Evolutionary conservation across 2,888 invertebrate genomes (phyloP).

Genomic region (Coleophora flavipennella): DNA sequence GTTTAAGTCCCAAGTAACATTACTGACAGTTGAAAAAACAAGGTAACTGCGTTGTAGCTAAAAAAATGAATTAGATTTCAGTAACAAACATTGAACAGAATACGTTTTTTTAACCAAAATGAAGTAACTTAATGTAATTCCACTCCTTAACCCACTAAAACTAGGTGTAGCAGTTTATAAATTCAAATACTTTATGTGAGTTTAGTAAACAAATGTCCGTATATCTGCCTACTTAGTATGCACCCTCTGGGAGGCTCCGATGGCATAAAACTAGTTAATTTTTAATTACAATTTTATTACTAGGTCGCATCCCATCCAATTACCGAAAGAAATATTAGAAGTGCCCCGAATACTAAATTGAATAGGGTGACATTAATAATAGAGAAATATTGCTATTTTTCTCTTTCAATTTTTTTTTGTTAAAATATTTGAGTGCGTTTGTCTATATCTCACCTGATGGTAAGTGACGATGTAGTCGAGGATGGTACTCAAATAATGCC

Average conservation of each 20-base stretch:
- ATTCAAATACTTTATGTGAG: constrained; percentile 61
- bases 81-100: too few species aligned
- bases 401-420: too few species aligned
- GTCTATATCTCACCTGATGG: too few species aligned
- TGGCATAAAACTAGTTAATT: constrained; percentile 67
- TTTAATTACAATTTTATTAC: constrained; percentile 72
- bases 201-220: constrained; percentile 56
- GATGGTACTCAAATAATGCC: too few species aligned
- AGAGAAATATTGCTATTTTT: not conserved
- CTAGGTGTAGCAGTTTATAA: constrained; percentile 36
- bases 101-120: too few species aligned
- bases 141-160: constrained; percentile 26
- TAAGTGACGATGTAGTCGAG: too few species aligned
- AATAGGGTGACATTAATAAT: constrained; percentile 17
- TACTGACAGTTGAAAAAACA: too few species aligned
- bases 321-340: constrained; percentile 57
- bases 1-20: too few species aligned
- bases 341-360: constrained; percentile 32
- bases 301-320: constrained; percentile 61
- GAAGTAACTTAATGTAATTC: too few species aligned
- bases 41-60: too few species aligned
- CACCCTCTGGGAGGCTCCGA: constrained; percentile 57
- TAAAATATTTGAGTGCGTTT: too few species aligned
- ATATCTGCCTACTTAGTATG: constrained; percentile 60
- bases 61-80: too few species aligned